Evolutionary conservation across 2,113 vertebrate species (phyloP).

Genomic region (Pluvianellus socialis): DNA sequence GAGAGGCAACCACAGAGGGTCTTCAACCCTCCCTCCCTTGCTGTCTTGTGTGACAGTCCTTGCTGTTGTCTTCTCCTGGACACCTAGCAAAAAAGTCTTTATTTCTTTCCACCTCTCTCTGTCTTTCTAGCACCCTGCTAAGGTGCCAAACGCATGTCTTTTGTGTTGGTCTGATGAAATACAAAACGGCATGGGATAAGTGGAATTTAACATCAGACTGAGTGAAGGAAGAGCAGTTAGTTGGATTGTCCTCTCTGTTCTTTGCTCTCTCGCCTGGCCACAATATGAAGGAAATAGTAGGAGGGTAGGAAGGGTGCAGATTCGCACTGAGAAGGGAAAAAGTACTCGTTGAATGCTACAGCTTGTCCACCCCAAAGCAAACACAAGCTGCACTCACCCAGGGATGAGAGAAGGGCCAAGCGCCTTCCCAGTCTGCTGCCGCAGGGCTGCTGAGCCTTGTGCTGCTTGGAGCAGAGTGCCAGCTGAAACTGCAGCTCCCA

Average conservation of each 20-base stretch:
- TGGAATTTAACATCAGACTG: background rate
- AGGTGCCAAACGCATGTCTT: accelerated
- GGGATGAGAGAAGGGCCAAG: background rate
- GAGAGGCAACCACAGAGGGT: background rate
- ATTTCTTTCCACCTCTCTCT: background rate
- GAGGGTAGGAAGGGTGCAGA: background rate
- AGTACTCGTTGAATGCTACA: background rate
- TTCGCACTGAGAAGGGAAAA: background rate
- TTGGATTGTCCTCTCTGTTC: background rate
- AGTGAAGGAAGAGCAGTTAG: background rate
- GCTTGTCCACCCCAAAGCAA: background rate
- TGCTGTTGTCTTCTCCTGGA: background rate
- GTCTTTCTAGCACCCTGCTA: background rate
- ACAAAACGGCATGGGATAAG: accelerated
- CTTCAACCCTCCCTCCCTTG: background rate
- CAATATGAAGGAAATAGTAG: background rate
- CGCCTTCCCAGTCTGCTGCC: accelerated
- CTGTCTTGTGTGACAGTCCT: background rate
- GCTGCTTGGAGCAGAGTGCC: background rate
- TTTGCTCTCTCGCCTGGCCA: background rate
- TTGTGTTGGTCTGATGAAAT: background rate
- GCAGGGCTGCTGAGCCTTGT: background rate
- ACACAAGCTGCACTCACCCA: accelerated
- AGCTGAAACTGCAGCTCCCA: background rate
- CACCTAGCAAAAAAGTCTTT: background rate